Conservation (phyloP, 1,140 invertebrate species). For the Nylanderia fulva region DNA sequence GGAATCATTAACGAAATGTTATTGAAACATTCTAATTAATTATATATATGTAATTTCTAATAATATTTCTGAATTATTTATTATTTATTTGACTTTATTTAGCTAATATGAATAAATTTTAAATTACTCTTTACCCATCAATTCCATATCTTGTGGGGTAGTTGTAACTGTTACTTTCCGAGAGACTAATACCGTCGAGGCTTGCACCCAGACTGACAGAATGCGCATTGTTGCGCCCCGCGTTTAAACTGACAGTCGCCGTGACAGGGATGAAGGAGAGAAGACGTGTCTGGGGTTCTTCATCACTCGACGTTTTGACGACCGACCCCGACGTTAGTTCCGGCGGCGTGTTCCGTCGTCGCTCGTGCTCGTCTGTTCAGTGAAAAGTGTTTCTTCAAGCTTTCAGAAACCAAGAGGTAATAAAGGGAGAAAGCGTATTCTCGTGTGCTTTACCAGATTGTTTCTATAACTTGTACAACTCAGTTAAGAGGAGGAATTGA, state of each 20-base stretch:
- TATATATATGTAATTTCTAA: neutral
- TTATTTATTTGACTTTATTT: constrained; percentile 7
- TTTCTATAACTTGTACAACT: neutral
- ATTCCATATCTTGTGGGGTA: constrained; percentile 60
- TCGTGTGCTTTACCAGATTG: neutral
- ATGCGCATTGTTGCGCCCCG: constrained; percentile 77
- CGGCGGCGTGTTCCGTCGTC: constrained; percentile 77
- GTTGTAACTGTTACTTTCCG: constrained; percentile 78
- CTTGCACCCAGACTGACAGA: constrained; percentile 77
- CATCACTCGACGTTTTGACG: constrained; percentile 13
- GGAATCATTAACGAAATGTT: too few relatives aligned
- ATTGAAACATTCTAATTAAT: neutral
- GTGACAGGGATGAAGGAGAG: constrained; percentile 79
- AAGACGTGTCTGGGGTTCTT: constrained; percentile 53
- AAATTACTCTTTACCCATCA: constrained; percentile 67
- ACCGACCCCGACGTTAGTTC: constrained; percentile 72
- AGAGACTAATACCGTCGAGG: constrained; percentile 79
- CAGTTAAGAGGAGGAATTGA: neutral
- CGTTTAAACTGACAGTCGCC: constrained; percentile 78
- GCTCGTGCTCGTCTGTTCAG: constrained; percentile 74
- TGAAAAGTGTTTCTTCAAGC: constrained; percentile 37
- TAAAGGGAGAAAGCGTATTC: neutral
- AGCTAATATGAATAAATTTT: constrained; percentile 12
- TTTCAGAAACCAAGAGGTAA: neutral
- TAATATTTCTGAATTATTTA: neutral